A percentile compares a stretch with the other conserved stretches of the same genome.
Evolutionary conservation across 2,888 invertebrate species (phyloP).

Genomic region (Dinocampus coccinellae): DNA sequence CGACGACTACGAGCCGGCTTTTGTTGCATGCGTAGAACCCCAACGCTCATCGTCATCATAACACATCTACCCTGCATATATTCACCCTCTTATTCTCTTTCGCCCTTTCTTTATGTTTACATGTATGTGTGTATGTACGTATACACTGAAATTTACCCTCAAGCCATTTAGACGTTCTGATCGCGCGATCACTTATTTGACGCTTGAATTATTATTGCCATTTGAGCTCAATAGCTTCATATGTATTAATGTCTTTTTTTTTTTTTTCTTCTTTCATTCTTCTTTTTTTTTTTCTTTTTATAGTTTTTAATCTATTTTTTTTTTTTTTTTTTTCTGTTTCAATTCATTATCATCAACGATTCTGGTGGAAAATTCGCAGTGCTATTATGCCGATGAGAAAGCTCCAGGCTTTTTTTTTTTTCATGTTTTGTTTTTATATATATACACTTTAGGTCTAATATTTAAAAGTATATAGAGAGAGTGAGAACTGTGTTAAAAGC

Average conservation of each 20-base stretch:
- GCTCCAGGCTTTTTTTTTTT: neutral
- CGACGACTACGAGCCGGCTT: conserved; percentile 42
- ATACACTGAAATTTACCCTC: conserved; percentile 43
- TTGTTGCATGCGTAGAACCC: conserved; percentile 46
- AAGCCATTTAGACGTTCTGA: conserved; percentile 48
- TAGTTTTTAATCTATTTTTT: too few species aligned
- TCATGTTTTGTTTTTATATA: too few species aligned
- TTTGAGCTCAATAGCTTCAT: neutral
- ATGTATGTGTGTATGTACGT: neutral
- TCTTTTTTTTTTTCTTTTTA: neutral
- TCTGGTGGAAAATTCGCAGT: neutral
- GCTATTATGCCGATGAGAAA: neutral
- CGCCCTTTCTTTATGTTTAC: conserved; percentile 29
- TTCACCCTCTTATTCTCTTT: conserved; percentile 36
- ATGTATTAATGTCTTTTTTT: conserved; percentile 17
- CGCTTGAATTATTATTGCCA: conserved; percentile 49
- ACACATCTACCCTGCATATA: conserved; percentile 34
- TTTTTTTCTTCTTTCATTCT: conserved; percentile 1
- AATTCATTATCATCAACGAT: neutral
- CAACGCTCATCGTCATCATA: conserved; percentile 44
- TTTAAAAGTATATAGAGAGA: neutral
- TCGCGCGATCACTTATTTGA: conserved; percentile 49
- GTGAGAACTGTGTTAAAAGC: neutral
- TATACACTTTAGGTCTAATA: too few species aligned
- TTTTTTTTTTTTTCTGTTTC: neutral